These are phyloP conservation scores for Amphibalanus amphitrite DNA, from an alignment of 1,140 invertebrate species.

Conservation along the genomic window DNA sequence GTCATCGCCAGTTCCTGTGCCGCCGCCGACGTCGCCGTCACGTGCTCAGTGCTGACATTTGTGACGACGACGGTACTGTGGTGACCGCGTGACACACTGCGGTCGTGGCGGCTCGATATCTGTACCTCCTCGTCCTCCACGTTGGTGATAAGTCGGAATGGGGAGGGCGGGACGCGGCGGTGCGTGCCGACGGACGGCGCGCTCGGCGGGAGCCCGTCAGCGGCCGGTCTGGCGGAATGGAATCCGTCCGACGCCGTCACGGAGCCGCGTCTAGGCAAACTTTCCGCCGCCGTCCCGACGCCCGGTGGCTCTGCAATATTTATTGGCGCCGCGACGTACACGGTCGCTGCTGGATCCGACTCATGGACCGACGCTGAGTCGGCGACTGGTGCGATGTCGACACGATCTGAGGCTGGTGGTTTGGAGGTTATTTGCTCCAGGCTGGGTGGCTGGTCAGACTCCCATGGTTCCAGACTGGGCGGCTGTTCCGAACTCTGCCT, in stretches of 20 bases:
- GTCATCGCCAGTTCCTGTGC: background rate
- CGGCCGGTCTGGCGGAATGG: background rate
- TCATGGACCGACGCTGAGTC: too few relatives aligned
- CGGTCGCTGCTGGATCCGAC: too few relatives aligned
- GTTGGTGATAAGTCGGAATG: background rate
- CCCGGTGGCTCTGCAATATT: background rate
- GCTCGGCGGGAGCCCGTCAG: background rate
- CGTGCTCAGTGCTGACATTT: background rate
- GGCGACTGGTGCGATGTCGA: too few relatives aligned
- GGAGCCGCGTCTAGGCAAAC: background rate
- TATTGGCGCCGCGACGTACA: background rate
- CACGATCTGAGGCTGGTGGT: too few relatives aligned
- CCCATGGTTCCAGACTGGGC: too few relatives aligned
- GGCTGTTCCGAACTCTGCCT: too few relatives aligned
- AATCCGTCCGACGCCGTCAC: background rate
- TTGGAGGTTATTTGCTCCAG: too few relatives aligned
- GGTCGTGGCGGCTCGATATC: background rate
- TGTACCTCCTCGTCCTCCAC: background rate
- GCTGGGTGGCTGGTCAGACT: too few relatives aligned
- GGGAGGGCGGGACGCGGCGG: background rate
- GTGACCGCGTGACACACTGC: background rate
- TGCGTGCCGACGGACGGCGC: background rate
- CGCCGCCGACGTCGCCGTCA: background rate
- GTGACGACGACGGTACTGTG: too few relatives aligned
- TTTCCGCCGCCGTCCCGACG: background rate